A percentile compares a stretch with the other conserved stretches of the same genome.
Conservation (phyloP, 2,113 vertebrate genomes). For the Anarhynchus alexandrinus region DNA sequence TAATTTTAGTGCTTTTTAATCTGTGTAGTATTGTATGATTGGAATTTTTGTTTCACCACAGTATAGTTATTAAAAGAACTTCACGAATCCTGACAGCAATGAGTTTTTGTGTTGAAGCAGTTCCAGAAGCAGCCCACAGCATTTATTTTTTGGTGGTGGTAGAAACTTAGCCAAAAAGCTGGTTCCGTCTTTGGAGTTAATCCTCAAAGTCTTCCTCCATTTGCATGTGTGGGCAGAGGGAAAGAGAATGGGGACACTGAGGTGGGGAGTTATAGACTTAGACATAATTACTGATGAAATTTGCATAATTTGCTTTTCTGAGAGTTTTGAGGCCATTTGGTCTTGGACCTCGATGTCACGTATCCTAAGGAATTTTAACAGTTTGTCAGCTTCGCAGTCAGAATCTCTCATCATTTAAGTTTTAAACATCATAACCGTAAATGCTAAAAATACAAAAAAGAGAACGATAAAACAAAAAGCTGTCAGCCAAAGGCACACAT, state of each 20-base stretch:
- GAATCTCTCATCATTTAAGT: not conserved
- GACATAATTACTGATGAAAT: not conserved
- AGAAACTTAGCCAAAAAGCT: not conserved
- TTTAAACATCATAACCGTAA: not conserved
- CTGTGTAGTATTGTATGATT: not conserved
- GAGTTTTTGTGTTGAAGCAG: constrained; percentile 1
- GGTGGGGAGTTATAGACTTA: not conserved
- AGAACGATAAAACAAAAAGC: not conserved
- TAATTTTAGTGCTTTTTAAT: constrained; percentile 20
- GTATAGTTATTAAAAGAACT: not conserved
- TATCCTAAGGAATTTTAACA: not conserved
- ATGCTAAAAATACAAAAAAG: not conserved
- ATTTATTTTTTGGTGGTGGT: constrained; percentile 22
- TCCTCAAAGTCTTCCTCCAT: not conserved
- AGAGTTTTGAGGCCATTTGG: not conserved
- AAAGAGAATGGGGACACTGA: not conserved
- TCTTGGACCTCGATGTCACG: not conserved
- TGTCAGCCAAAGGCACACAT: not conserved
- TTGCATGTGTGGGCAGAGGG: not conserved
- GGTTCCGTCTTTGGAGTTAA: not conserved
- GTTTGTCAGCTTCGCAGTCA: not conserved
- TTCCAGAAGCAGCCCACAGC: constrained; percentile 26
- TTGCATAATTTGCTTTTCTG: not conserved
- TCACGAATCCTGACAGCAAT: not conserved
- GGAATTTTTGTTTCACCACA: constrained; percentile 3